Conservation (phyloP, 2,797 vertebrate genomes). For the Alfaro cultratus region DNA sequence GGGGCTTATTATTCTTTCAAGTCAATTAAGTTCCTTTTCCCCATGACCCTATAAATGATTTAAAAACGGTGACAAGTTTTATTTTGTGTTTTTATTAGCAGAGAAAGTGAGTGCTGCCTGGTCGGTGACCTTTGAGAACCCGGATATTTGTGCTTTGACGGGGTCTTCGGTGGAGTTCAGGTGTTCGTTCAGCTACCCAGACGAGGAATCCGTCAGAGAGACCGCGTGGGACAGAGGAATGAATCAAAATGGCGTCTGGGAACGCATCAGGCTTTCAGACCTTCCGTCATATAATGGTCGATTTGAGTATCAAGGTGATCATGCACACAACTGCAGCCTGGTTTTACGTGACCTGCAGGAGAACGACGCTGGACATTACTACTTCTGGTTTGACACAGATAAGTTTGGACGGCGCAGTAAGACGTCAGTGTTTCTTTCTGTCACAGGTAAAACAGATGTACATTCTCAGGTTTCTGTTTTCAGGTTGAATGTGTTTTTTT, state of each 20-base stretch:
- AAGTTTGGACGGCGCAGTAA: not conserved
- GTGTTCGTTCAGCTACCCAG: slow-evolving; percentile 38
- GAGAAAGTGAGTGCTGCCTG: not conserved
- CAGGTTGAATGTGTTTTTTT: not conserved
- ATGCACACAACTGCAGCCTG: slow-evolving; percentile 40
- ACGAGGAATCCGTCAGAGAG: not conserved
- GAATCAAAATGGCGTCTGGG: not conserved
- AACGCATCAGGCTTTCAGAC: slow-evolving; percentile 15
- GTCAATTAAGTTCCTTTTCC: not conserved
- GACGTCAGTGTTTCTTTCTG: slow-evolving; percentile 21
- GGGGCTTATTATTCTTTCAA: not conserved
- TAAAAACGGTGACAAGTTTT: not conserved
- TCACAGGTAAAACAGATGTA: slow-evolving; percentile 43
- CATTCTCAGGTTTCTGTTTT: not conserved
- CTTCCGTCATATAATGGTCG: slow-evolving; percentile 22
- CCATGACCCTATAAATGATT: not conserved
- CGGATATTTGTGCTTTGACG: slow-evolving; percentile 27
- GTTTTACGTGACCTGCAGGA: slow-evolving; percentile 36
- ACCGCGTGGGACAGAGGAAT: slow-evolving; percentile 36
- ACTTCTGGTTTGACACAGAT: slow-evolving; percentile 44
- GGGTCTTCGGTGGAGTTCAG: slow-evolving; percentile 47
- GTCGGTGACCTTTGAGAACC: slow-evolving; percentile 44
- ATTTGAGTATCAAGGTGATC: slow-evolving; percentile 40
- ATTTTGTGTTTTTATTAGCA: slow-evolving; percentile 23
- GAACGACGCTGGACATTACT: slow-evolving; percentile 49